Evolutionary conservation across 2,888 invertebrate species (phyloP).

Genomic region (Teleiodes luculella): DNA sequence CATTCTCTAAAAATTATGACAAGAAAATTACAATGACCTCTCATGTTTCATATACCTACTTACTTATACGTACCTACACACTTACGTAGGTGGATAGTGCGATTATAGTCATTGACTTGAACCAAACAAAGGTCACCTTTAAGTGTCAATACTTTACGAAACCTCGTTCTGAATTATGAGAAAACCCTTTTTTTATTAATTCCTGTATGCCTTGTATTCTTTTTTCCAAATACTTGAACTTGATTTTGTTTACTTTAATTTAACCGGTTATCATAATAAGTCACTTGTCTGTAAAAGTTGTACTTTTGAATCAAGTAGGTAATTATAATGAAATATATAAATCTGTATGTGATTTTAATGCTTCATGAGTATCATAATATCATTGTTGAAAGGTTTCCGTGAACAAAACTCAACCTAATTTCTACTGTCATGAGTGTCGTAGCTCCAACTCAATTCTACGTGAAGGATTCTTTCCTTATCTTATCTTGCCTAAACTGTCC

Average conservation of each 20-base stretch:
- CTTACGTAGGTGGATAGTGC: conserved; percentile 14
- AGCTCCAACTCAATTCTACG: too few species aligned
- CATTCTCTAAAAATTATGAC: conserved; percentile 24
- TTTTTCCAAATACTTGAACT: background rate
- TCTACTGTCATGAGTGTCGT: too few species aligned
- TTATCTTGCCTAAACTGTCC: too few species aligned
- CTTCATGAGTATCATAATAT: too few species aligned
- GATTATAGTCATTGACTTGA: conserved; percentile 30
- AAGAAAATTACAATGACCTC: conserved; percentile 30
- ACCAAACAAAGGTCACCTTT: conserved; percentile 32
- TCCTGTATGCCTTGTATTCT: background rate
- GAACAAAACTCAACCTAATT: too few species aligned
- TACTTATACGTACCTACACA: background rate
- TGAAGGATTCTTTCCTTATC: too few species aligned
- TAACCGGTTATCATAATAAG: too few species aligned
- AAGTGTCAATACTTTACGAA: background rate
- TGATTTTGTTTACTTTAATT: background rate
- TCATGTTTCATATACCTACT: background rate
- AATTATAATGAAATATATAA: too few species aligned
- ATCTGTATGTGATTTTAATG: too few species aligned
- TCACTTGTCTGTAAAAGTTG: too few species aligned
- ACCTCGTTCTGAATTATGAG: background rate
- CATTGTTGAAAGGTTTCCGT: too few species aligned
- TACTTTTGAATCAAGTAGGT: too few species aligned
- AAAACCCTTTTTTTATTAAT: background rate